phyloP scores from a whole-genome alignment of 1,140 invertebrate species.

The Fopius arisanus region DNA sequence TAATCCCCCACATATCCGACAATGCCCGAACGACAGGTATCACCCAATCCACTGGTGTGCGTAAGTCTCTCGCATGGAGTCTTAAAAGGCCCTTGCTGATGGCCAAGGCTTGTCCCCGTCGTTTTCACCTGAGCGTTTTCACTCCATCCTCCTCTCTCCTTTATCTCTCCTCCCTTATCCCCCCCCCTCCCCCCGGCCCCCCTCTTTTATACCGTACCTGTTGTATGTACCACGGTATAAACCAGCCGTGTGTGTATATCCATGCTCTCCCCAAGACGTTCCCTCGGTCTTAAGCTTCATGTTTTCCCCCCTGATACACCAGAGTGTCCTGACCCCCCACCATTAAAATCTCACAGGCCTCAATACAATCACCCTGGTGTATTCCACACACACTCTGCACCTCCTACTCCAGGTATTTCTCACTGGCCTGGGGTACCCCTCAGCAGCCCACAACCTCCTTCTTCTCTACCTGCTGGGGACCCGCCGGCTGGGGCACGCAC shows the following conservation, averaged over 20 bases:
- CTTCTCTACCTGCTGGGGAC: slow-evolving; percentile 46
- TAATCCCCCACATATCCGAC: neutral
- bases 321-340: neutral
- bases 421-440: neutral
- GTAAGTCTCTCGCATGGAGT: no score
- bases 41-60: no score
- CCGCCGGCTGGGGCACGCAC: slow-evolving; percentile 40
- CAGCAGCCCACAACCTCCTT: slow-evolving; percentile 39
- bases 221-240: slow-evolving; percentile 4
- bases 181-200: slow-evolving; percentile 13
- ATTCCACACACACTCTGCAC: neutral
- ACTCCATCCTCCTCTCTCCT: slow-evolving; percentile 7
- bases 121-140: slow-evolving; percentile 30
- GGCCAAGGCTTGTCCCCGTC: slow-evolving; percentile 20
- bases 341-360: neutral
- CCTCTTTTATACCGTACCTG: neutral
- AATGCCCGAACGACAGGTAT: neutral
- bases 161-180: slow-evolving; percentile 35
- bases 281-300: neutral
- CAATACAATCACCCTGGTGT: neutral
- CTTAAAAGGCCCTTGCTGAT: slow-evolving; percentile 1
- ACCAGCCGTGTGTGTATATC: slow-evolving; percentile 7
- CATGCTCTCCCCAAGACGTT: neutral
- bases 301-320: neutral
- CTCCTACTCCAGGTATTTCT: neutral